Percentiles rank a stretch among this genome's conserved stretches.
These are phyloP conservation scores for Fulmarus glacialis DNA, from an alignment of 2,113 vertebrate species.

Conservation along the genomic window DNA sequence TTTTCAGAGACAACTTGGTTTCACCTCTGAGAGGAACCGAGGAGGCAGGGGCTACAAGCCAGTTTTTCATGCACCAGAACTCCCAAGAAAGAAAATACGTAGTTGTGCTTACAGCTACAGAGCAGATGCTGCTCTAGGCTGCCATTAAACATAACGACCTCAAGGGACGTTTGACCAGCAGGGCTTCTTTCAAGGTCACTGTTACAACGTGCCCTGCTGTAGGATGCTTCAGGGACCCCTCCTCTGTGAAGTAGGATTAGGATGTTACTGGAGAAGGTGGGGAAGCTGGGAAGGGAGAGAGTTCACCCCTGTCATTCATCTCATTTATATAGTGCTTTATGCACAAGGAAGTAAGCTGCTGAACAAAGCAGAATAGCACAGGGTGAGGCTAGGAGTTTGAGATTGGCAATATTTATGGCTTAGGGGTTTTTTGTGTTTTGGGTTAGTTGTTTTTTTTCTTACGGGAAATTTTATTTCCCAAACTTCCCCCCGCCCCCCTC, in stretches of 20 bases:
- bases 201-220: fast-evolving
- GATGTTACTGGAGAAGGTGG: neutral
- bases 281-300: neutral
- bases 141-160: neutral
- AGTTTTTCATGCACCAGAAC: neutral
- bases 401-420: neutral
- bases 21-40: neutral
- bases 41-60: neutral
- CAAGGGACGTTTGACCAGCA: neutral
- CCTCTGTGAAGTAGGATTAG: neutral
- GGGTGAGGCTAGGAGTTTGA: neutral
- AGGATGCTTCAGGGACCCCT: neutral
- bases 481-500: neutral
- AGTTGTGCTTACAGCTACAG: neutral
- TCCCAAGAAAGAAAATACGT: neutral
- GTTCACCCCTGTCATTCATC: neutral
- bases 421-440: neutral
- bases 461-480: neutral
- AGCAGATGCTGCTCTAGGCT: neutral
- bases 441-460: neutral
- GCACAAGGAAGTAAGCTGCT: neutral
- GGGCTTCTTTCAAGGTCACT: neutral
- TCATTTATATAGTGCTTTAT: neutral
- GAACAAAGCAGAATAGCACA: neutral
- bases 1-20: too few species aligned